Evolutionary conservation across 2,888 invertebrate species (phyloP).

Genomic region (Leucozona laternaria): DNA sequence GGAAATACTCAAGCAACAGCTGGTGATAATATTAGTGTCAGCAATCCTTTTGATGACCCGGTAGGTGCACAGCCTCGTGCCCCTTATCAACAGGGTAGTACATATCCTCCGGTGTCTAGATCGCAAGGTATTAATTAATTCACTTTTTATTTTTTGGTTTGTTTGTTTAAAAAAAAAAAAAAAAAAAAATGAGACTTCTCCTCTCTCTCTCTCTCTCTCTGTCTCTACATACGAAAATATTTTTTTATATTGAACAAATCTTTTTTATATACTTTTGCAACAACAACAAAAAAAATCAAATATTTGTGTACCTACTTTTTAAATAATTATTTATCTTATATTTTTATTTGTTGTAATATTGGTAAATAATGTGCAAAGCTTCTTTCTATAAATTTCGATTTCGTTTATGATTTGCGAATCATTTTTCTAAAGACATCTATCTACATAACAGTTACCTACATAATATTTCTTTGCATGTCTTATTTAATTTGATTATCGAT

Average conservation of each 20-base stretch:
- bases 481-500: background rate
- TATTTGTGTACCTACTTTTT: slow-evolving; percentile 32
- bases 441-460: background rate
- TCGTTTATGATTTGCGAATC: slow-evolving; percentile 53
- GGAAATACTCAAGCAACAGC: slow-evolving; percentile 82
- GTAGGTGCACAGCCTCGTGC: slow-evolving; percentile 80
- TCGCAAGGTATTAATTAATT: slow-evolving; percentile 82
- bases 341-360: slow-evolving; percentile 69
- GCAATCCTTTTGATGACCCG: slow-evolving; percentile 93
- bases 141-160: slow-evolving; percentile 75
- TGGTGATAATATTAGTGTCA: slow-evolving; percentile 92
- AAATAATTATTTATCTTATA: slow-evolving; percentile 50
- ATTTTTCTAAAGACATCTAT: slow-evolving; percentile 22
- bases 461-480: slow-evolving; percentile 21
- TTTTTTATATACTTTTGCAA: slow-evolving; percentile 31
- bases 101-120: slow-evolving; percentile 84
- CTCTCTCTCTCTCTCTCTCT: slow-evolving; percentile 12
- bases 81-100: slow-evolving; percentile 83
- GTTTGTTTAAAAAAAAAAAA: slow-evolving; percentile 52
- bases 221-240: slow-evolving; percentile 58
- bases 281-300: slow-evolving; percentile 1
- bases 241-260: slow-evolving; percentile 28
- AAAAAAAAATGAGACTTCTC: slow-evolving; percentile 42
- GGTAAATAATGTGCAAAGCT: slow-evolving; percentile 32
- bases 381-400: slow-evolving; percentile 49